A percentile compares a stretch with the other conserved stretches of the same genome.
Conservation (phyloP, 2,797 vertebrate species). For the Austrolebias charrua region DNA sequence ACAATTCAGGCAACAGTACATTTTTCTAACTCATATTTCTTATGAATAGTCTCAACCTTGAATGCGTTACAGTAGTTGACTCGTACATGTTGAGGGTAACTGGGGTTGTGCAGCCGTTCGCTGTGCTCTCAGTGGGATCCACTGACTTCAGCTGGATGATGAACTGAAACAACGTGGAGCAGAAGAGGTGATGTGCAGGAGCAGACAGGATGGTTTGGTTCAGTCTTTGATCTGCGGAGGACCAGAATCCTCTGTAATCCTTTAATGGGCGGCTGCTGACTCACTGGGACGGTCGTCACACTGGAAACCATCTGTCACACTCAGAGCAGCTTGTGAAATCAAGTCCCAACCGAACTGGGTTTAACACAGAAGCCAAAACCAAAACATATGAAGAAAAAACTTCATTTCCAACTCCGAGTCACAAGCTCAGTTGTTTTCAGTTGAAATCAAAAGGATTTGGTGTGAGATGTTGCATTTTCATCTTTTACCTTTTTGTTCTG, state of each 20-base stretch:
- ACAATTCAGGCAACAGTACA: no score
- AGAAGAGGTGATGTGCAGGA: constrained; percentile 12
- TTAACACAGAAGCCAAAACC: constrained; percentile 3
- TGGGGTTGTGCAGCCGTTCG: no score
- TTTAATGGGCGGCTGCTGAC: constrained; percentile 55
- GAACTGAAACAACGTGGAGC: constrained; percentile 18
- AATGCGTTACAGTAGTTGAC: no score
- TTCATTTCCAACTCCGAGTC: background rate
- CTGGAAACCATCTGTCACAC: constrained; percentile 44
- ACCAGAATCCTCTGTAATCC: constrained; percentile 47
- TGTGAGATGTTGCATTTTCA: no score
- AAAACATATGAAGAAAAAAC: background rate
- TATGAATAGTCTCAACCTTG: no score
- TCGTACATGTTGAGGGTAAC: no score
- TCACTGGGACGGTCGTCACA: constrained; percentile 22
- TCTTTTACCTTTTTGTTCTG: no score
- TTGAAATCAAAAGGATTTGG: no score
- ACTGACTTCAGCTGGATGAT: constrained; percentile 9
- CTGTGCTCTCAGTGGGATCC: background rate
- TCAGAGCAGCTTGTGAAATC: constrained; percentile 13
- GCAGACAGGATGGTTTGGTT: constrained; percentile 15
- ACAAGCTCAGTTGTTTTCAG: no score
- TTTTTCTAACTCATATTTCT: no score
- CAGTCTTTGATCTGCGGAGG: constrained; percentile 45
- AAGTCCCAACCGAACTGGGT: background rate